Evolutionary conservation across 2,888 invertebrate species (phyloP), one percentile per base, ranked within the genome.

Genomic region (Nasonia oneida): DNA sequence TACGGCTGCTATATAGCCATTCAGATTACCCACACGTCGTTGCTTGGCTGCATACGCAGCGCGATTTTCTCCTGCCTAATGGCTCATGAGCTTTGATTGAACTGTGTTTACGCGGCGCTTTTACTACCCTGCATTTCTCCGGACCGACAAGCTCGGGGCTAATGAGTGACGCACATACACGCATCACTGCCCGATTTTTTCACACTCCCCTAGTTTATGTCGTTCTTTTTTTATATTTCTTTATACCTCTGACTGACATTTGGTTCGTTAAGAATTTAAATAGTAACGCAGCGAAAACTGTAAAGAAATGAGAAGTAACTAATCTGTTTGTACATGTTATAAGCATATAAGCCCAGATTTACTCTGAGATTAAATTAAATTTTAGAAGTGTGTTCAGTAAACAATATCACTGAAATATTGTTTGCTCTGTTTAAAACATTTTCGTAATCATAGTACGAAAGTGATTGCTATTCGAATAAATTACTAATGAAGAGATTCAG

Each of bases 41-140:
- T 86, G 87, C 82, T 86, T 88, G 80, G 67, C 86, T 91, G 91
- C 92, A 90, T 88, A 90, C 91, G 90, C 90, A 89, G 92, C 92
- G 89, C 90, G 90, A 92, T 92, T 93, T 92, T 90, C 89, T 67
- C 83, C 88, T 90, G 91, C 91, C 90, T 93, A 93, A 93, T 93
- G 93, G 91, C 87, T 91, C 91, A 91, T 93, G 91, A 92, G 90
- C 91, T 91, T 90, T 92, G 92, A 93, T 92, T 92, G 91, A 91
- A 86, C 88, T 87, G 84, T 91, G 91, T 85, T 85, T 81, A 81
- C 85, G 83, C 53, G 33, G 78, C 77, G 80, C 74, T 87, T 85
- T 85, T 85, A 50, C 70, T 10, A 50, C 50, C 12, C 47, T 23
- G 18, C n/a, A 37, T 42, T 70, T 57, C 14, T 50, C 8, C 23